Evolutionary conservation across 2,113 vertebrate species (phyloP), one percentile per base, ranked within the genome.

Genomic region (Sclerurus mexicanus): DNA sequence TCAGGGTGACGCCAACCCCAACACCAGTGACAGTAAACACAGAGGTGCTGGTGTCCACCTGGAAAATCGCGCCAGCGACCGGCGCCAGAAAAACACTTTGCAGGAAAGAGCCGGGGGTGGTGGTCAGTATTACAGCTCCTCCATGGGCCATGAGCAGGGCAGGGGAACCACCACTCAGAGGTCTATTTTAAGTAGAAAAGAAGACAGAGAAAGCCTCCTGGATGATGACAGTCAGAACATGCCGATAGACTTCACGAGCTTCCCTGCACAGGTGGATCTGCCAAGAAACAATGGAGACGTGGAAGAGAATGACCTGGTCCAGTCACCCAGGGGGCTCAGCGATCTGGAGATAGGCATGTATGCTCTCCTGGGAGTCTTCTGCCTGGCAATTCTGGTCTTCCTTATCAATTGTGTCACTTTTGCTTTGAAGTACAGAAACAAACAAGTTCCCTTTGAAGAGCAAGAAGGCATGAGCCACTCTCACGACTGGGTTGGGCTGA

Each of bases 271-370:
- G 88, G 98, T 97, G 31, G 98, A 98, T 19, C 73, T 97, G 42
- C 98, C 99, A 8, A 87, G 98, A 8, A 97, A 91, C 75, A n/a
- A 40, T 0, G 97, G 93, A 4, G 98, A 96, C 5, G 11, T 93
- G 33, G 98, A 95, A 6, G 98, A 98, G 23, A 94, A 87, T 2
- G 99, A 98, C 66, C 98, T 98, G 13, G 74, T 96, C 3, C 97
- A 98, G 79, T 68, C 97, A 0, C 88, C 98, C 33, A 92, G 98
- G 17, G 98, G 99, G 3, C 98, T 99, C n/a, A 99, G 98, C 0
- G 99, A 99, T 96, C 96, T 99, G 82, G 99, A 99, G 97, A 99
- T 99, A 10, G 99, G 99, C 7, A 99, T 99, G 99, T 99, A 99
- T 1, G 99, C 99, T 8, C 95, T 99, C 60, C 80, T 99, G 56